Evolutionary conservation across 2,113 vertebrate genomes (phyloP).

Genomic region (Pogonocichla stellata): DNA sequence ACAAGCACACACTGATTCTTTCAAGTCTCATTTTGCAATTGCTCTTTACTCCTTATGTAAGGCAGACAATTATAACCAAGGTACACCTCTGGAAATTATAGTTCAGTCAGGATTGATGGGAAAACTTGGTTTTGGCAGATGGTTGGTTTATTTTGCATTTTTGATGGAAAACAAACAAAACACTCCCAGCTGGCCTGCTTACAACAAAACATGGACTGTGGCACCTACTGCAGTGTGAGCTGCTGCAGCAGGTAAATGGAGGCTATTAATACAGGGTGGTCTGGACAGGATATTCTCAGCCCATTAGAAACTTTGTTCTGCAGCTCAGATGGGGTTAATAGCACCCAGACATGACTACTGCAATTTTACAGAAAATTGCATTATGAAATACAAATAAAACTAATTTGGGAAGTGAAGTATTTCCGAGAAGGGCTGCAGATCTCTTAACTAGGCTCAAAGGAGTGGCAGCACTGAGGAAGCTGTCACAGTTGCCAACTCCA

Average conservation of each 20-base stretch:
- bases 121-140: background rate
- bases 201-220: background rate
- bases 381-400: constrained; percentile 8
- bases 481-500: background rate
- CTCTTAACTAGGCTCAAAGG: background rate
- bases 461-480: background rate
- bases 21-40: background rate
- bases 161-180: background rate
- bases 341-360: background rate
- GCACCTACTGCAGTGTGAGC: background rate
- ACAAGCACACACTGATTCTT: background rate
- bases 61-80: background rate
- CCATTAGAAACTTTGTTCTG: background rate
- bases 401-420: constrained; percentile 39
- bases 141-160: background rate
- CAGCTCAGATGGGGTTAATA: constrained; percentile 5
- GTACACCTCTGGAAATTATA: background rate
- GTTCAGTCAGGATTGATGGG: background rate
- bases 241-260: background rate
- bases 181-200: background rate
- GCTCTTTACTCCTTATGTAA: background rate
- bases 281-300: constrained; percentile 1
- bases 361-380: constrained; percentile 9
- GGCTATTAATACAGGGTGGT: background rate
- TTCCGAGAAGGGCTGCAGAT: constrained; percentile 22